Conservation (phyloP, 2,888 invertebrate genomes). For the Adineta ricciae region DNA sequence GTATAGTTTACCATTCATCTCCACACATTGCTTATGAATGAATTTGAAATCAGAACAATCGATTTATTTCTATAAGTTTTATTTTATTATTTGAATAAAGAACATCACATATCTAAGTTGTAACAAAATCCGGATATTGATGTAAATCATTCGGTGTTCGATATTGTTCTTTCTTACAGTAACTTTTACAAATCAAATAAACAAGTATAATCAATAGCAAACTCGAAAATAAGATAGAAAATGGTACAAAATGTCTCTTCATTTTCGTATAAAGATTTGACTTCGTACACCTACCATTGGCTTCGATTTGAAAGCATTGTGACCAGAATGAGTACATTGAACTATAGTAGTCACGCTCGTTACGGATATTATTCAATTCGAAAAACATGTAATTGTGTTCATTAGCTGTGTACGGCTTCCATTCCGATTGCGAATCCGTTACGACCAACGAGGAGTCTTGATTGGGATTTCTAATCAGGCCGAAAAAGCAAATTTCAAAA, state of each 20-base stretch:
- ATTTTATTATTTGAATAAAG: background rate
- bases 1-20: background rate
- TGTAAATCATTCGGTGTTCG: background rate
- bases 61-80: background rate
- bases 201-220: background rate
- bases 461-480: background rate
- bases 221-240: background rate
- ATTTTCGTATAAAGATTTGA: background rate
- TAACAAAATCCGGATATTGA: background rate
- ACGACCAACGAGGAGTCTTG: background rate
- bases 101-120: background rate
- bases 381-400: background rate
- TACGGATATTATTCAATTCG: slow-evolving; percentile 2
- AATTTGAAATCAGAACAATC: no score
- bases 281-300: background rate
- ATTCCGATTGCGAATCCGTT: background rate
- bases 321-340: slow-evolving; percentile 7
- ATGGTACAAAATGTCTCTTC: background rate
- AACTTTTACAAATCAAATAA: background rate
- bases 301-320: background rate
- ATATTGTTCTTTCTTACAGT: background rate
- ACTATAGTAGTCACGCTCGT: background rate
- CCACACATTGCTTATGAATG: background rate
- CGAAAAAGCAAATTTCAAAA: background rate
- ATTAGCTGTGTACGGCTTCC: background rate